Evolutionary conservation across 2,113 vertebrate species (phyloP), one percentile per base, ranked within the genome.

Genomic region (Dolichallabes microphthalmus): DNA sequence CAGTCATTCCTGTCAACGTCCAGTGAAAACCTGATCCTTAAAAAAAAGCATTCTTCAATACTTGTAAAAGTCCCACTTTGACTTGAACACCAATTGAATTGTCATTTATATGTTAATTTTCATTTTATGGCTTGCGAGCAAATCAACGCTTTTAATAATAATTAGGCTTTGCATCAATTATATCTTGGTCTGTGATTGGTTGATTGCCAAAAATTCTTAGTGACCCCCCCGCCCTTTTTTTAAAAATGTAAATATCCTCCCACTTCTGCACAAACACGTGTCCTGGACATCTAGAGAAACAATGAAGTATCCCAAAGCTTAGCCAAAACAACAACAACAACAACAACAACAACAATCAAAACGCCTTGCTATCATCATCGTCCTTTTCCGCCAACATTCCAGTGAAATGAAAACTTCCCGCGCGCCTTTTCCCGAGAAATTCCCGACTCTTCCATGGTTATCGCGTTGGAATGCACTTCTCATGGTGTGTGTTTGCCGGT

Each of bases 401-500:
- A 57, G 39, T 35, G 1, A 80, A 75, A 66, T 8, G 45, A 52
- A 60, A 25, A 39, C 61, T 58, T 50, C 52, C 66, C 4, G 1
- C 9, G 9, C 39, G 57, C 61, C 32, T 19, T n/a, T 45, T n/a
- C n/a, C 71, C 17, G 9, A 50, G 2, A n/a, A 39, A 39, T 50
- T 39, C 78, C 35, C 4, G 17, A 60, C 20, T 9, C 35, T 80
- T 74, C 74, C 90, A 88, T 79, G 87, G 80, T 89, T 90, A 89
- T 91, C 69, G 90, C 88, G 30, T 88, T 88, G 90, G 88, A 88
- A 83, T 83, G 73, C 87, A 92, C 88, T 91, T 64, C 93, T 94
- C 82, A 88, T 82, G 77, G 77, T 77, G 91, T 89, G 90, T 92
- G 92, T 94, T 93, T 92, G 88, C 58, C 53, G 91, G 89, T 94